Evolutionary conservation across 1,140 invertebrate genomes (phyloP), one percentile per base, ranked within the genome.

Genomic region (Papilio dardanus): DNA sequence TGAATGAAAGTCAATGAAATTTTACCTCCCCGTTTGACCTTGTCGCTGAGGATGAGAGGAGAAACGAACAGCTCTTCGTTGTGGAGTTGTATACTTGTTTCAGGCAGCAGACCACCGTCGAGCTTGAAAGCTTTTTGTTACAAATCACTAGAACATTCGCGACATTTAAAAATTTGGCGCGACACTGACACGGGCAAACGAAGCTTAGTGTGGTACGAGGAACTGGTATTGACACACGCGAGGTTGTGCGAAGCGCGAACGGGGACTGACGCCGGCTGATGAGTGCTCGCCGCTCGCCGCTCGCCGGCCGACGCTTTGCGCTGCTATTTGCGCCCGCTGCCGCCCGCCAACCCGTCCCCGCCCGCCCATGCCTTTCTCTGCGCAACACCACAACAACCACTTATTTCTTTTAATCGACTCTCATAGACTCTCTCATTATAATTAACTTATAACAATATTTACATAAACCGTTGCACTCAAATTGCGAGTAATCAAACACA

Each of bases 21-120:
- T 92, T 92, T 92, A 91, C 91, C 90, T 92, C 81, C 83, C 79
- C 79, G 65, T 76, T 81, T 84, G 85, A 91, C 86, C 89, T 90
- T 88, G 88, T 86, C 46, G 71, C 79, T 74, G 80, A 79, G 75
- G 76, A 77, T 79, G 81, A 68, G 74, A 66, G 62, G 80, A 85
- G 76, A 81, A 80, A 74, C 79, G 71, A 74, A 46, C 79, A 73
- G 75, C 76, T 88, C 82, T 88, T 79, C 81, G 83, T 81, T 78
- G 74, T 66, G 65, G 76, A 81, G 71, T 71, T 83, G 83, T 81
- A 80, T 86, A 77, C 77, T 78, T 50, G 50, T 74, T 69, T 74
- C 68, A 71, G 66, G 40, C 76, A 71, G 71, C 75, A 75, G 24
- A 8, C 28, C 42, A 19, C 24, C 28, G 24, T 21, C 21, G 10